Conservation (phyloP, 2,888 invertebrate genomes). For the Sisyra nigra region DNA sequence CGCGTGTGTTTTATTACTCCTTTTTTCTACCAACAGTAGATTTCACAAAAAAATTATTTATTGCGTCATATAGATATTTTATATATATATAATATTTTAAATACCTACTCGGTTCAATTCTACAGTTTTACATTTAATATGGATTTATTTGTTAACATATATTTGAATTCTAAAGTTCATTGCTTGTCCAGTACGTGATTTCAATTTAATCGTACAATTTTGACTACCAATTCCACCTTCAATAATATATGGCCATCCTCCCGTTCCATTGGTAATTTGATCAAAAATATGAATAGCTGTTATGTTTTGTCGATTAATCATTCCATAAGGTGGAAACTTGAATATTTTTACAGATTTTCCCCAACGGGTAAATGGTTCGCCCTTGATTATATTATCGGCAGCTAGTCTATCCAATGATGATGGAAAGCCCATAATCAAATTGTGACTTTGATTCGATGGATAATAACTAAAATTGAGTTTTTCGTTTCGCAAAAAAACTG, state of each 20-base stretch:
- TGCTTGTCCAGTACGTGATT: background rate
- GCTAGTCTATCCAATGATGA: background rate
- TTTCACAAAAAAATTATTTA: too few relatives aligned
- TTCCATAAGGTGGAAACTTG: slow-evolving; percentile 1
- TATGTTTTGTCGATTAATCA: background rate
- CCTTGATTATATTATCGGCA: background rate
- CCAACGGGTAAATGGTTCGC: background rate
- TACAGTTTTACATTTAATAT: background rate
- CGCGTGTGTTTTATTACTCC: too few relatives aligned
- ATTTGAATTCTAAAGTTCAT: background rate
- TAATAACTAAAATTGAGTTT: too few relatives aligned
- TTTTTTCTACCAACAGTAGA: too few relatives aligned
- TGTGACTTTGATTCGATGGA: background rate
- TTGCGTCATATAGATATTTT: too few relatives aligned
- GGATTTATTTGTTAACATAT: slow-evolving; percentile 1
- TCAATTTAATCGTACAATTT: slow-evolving; percentile 2
- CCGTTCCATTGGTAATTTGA: background rate
- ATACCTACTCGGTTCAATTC: background rate
- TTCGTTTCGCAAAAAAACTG: too few relatives aligned
- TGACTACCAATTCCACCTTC: background rate
- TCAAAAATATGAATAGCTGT: slow-evolving; percentile 1
- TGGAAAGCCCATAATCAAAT: background rate
- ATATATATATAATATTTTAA: too few relatives aligned
- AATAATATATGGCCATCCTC: background rate
- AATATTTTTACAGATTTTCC: background rate